These are phyloP conservation scores for Acanthopleura granulata DNA, from an alignment of 2,888 invertebrate genomes.

Conservation along the genomic window DNA sequence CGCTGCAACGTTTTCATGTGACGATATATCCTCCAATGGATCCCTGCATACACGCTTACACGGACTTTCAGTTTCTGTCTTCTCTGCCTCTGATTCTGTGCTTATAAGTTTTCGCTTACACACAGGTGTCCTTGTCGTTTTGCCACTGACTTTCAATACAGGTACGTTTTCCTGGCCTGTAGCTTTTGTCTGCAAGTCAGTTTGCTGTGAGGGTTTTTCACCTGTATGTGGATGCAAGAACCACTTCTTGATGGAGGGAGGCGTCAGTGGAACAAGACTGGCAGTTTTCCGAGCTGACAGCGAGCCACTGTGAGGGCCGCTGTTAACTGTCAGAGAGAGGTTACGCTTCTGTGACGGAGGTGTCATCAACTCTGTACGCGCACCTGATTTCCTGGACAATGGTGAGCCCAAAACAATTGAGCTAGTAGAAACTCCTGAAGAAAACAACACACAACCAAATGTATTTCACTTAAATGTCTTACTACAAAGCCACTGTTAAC, in stretches of 20 bases:
- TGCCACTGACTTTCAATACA: not conserved
- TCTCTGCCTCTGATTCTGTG: not conserved
- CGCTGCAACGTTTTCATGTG: not conserved
- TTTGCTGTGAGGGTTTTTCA: not conserved
- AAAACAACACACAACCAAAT: too few relatives aligned
- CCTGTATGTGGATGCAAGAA: not conserved
- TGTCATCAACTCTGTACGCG: not conserved
- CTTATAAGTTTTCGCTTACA: conserved; percentile 9
- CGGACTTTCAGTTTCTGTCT: not conserved
- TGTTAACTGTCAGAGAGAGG: not conserved
- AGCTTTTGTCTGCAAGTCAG: not conserved
- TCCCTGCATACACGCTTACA: not conserved
- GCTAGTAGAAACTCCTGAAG: not conserved
- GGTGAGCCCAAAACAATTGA: not conserved
- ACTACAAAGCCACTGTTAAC: too few relatives aligned
- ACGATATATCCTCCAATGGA: not conserved
- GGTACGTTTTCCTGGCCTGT: not conserved
- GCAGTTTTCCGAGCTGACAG: not conserved
- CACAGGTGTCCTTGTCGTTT: not conserved
- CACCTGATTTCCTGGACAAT: not conserved
- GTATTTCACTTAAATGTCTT: too few relatives aligned
- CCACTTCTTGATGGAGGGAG: conserved; percentile 13
- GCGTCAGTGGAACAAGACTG: not conserved
- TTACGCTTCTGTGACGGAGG: not conserved
- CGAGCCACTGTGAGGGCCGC: not conserved